Conservation (phyloP, 2,797 vertebrate genomes). For the Typhlichthys eigenmanni region DNA sequence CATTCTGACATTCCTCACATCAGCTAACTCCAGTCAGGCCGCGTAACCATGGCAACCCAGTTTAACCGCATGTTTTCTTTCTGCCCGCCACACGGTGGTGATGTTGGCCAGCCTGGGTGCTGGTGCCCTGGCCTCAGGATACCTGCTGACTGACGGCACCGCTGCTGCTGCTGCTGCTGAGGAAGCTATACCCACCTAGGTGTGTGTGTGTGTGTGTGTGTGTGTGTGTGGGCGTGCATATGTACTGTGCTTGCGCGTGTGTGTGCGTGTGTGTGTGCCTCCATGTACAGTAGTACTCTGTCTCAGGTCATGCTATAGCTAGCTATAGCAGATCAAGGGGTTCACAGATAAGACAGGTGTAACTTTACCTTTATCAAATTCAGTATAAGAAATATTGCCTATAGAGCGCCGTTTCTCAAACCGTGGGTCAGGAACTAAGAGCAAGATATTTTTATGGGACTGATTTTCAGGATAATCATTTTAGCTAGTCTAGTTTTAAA, state of each 20-base stretch:
- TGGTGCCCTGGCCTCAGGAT: slow-evolving; percentile 74
- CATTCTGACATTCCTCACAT: slow-evolving; percentile 20
- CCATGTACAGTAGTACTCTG: neutral
- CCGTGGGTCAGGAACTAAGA: too few relatives aligned
- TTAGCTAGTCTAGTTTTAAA: too few relatives aligned
- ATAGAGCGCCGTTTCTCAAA: too few relatives aligned
- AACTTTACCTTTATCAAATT: too few relatives aligned
- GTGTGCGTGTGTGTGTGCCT: neutral
- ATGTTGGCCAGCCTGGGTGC: slow-evolving; percentile 75
- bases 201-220: slow-evolving; percentile 28
- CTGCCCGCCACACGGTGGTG: slow-evolving; percentile 72
- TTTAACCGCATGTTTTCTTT: slow-evolving; percentile 78
- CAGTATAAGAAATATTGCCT: too few relatives aligned
- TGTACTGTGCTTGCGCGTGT: neutral
- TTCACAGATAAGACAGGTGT: too few relatives aligned
- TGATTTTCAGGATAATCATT: too few relatives aligned
- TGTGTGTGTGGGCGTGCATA: neutral
- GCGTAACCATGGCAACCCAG: slow-evolving; percentile 74
- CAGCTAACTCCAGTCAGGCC: slow-evolving; percentile 34
- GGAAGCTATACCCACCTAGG: slow-evolving; percentile 81
- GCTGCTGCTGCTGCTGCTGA: slow-evolving; percentile 66
- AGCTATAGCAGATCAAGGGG: too few relatives aligned
- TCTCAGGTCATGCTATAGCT: too few relatives aligned
- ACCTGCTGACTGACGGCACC: slow-evolving; percentile 71
- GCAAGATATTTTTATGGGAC: too few relatives aligned